Base-by-base conservation (phyloP, 2,797 vertebrate genomes). In the Gallinago nigripennis region DNA sequence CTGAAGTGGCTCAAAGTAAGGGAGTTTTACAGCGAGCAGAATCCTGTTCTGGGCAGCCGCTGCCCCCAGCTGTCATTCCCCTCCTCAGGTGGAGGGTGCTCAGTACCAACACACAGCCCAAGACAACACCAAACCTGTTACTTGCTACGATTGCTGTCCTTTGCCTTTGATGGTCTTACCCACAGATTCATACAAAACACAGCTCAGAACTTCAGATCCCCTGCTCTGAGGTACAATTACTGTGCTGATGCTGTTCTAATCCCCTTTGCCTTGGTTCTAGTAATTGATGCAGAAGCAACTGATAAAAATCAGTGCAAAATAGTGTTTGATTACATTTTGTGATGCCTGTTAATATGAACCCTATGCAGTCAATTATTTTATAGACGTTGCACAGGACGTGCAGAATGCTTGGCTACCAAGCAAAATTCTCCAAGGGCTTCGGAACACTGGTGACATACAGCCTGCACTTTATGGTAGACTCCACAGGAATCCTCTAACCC, bases 1-100 rank as follows among this genome's bases (percentile, higher is more conserved):
- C 57, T 66, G 33, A 76, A 53, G 18, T 25, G 15, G 15, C 24
- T 80, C 41, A 17, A 68, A 50, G 28, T 45, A 48, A 64, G 11
- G 41, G 25, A 81, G 23, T 46, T 63, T 41, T 51, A 61, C 30
- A 71, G n/a, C 9, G 8, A 68, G 20, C 11, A n/a, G 72, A 68
- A 78, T 45, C 35, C 13, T 54, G 37, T 45, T 69, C 28, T 11
- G 11, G 69, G 43, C 48, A 57, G n/a, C 18, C 20, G 48, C 50
- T 51, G 30, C 30, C 25, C 21, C 15, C 12, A 60, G 8, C 7
- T 54, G 9, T 6, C 3, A 0, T 10, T 41, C 51, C 14, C 12
- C 31, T 35, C 31, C 48, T 35, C 39, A 56, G 28, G 23, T 28
- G 17, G 56, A 45, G 0, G 1, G n/a, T 25, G 9, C 19, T 70